Percentiles rank a stretch among this genome's conserved stretches.
Conservation (phyloP, 2,113 vertebrate species). For the Salvelinus sp. region DNA sequence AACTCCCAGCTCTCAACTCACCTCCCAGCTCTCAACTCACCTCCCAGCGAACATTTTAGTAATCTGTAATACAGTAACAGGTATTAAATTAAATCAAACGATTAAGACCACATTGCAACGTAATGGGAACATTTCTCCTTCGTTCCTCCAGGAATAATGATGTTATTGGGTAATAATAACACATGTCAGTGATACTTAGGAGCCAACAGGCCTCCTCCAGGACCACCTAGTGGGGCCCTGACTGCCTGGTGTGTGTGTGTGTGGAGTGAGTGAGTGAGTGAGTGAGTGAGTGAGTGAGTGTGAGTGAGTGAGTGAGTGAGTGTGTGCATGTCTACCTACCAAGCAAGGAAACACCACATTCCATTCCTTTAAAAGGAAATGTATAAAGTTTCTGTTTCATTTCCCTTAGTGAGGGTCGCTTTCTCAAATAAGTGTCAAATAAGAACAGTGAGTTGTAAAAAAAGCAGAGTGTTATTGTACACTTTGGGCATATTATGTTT, state of each 20-base stretch:
- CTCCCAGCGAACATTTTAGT: background rate
- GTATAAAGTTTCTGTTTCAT: background rate
- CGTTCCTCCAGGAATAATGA: background rate
- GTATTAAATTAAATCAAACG: background rate
- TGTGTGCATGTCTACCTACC: background rate
- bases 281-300: background rate
- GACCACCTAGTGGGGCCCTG: background rate
- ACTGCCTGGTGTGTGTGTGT: background rate
- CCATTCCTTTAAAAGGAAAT: background rate
- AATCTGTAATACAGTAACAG: background rate
- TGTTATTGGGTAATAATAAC: background rate
- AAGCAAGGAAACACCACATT: background rate
- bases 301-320: background rate
- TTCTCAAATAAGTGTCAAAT: background rate
- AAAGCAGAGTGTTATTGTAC: background rate
- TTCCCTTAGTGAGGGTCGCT: background rate
- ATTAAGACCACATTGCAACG: background rate
- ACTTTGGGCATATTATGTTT: background rate
- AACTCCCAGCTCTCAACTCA: background rate
- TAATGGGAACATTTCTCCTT: background rate
- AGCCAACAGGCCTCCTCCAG: background rate
- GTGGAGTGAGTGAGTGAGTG: background rate
- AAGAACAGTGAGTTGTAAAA: background rate
- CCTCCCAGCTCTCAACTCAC: too few species aligned
- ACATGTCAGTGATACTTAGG: background rate